Base-by-base conservation (phyloP, 2,888 invertebrate genomes). In the Eueremaeus valkanovi region DNA sequence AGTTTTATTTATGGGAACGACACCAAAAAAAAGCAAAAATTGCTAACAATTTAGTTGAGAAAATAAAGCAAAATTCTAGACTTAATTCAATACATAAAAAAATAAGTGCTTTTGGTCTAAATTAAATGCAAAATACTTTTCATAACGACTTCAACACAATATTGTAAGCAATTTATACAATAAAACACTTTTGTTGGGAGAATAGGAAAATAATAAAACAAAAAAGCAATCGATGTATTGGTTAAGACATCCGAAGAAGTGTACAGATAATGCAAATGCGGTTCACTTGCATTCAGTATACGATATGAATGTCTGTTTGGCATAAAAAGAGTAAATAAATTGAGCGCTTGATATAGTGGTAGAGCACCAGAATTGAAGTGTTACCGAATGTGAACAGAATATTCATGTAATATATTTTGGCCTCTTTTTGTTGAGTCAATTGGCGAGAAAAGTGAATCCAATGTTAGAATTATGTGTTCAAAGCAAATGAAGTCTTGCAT, bases 331-430 rank as follows among this genome's bases (percentile, higher is more conserved):
- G 24, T 16, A 16, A 27, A 6, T 58, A 27, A 58, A 58, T 58
- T n/a, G 27, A 29, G 16, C 11, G 3, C n/a, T 1, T 21, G 18
- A 51, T 21, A 21, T 21, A 51, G 21, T 5, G 21, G 36, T 8
- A 36, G 36, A 36, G 5, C n/a, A 8, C 18, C 9, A 58, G 11
- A 11, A 55, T 24, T 58, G 29, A 58, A 58, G 31, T 58, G 58
- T 29, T 58, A 29, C 5, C 27, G 36, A 21, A 66, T 66, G 66
- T 66, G 66, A 66, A 66, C 66, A 36, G 66, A 66, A 66, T 66
- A 66, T 66, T 66, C 66, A 66, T 66, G 66, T 66, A 66, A 66
- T 66, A 66, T 66, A 36, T 36, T 40, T 66, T 8, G 58, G 16
- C 29, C n/a, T 3, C 31, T 27, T 58, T 66, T 66, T 33, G 66